A percentile compares a stretch with the other conserved stretches of the same genome.
Evolutionary conservation across 2,888 invertebrate species (phyloP).

Genomic region (Iselma pallidipennis): DNA sequence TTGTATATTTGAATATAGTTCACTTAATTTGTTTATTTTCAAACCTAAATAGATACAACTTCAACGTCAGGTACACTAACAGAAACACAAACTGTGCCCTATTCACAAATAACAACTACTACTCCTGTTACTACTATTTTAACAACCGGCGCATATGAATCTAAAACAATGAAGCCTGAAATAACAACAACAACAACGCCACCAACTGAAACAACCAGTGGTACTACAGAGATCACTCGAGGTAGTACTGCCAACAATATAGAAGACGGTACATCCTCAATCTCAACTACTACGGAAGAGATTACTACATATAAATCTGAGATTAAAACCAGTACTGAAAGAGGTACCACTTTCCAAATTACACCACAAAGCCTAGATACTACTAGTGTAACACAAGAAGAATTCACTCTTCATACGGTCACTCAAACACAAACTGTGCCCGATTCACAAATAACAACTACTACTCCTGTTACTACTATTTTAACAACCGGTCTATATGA

Average conservation of each 20-base stretch:
- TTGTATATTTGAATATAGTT: slow-evolving; percentile 19
- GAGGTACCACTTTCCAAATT: too few species aligned
- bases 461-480: slow-evolving; percentile 16
- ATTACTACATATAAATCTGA: too few species aligned
- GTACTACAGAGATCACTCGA: too few species aligned
- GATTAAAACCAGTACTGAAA: not conserved
- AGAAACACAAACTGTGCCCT: slow-evolving; percentile 49
- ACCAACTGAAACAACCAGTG: not conserved
- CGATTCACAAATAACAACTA: slow-evolving; percentile 16
- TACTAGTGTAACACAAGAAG: slow-evolving; percentile 2
- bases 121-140: slow-evolving; percentile 41
- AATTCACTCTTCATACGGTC: not conserved
- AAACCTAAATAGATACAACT: slow-evolving; percentile 54
- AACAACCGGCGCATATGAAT: slow-evolving; percentile 39
- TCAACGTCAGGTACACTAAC: slow-evolving; percentile 55
- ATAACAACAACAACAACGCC: slow-evolving; percentile 19
- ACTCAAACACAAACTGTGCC: slow-evolving; percentile 1
- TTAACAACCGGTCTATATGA: too few species aligned
- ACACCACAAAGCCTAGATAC: too few species aligned
- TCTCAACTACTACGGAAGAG: not conserved
- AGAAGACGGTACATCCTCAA: not conserved
- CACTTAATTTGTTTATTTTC: slow-evolving; percentile 42
- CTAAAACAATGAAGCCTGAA: slow-evolving; percentile 32
- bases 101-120: slow-evolving; percentile 42
- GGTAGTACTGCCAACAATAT: not conserved